These are phyloP conservation scores for Petroica traversi DNA, from an alignment of 2,113 vertebrate species.

Conservation along the genomic window DNA sequence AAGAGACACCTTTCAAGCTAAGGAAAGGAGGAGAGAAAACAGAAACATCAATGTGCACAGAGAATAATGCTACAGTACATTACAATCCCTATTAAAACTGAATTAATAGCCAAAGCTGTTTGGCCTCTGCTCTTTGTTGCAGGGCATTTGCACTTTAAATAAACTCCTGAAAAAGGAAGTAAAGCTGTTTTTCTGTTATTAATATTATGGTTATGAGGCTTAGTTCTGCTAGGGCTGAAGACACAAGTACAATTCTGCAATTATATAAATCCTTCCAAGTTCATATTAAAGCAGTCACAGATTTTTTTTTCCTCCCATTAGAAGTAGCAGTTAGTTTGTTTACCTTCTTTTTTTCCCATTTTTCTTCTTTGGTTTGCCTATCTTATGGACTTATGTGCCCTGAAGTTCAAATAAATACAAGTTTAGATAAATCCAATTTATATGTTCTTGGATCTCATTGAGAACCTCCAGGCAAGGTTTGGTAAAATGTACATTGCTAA, in stretches of 20 bases:
- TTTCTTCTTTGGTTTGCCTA: neutral
- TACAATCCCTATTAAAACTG: constrained; percentile 58
- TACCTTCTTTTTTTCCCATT: rapidly evolving
- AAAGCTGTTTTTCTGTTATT: constrained; percentile 33
- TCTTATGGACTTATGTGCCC: neutral
- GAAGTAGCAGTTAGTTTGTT: neutral
- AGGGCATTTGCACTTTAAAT: constrained; percentile 31
- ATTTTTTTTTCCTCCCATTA: neutral
- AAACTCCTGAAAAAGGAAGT: neutral
- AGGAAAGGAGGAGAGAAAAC: constrained; percentile 38
- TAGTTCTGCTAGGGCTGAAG: constrained; percentile 44
- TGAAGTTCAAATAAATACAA: neutral
- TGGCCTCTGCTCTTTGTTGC: constrained; percentile 35
- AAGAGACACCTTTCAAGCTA: constrained; percentile 68
- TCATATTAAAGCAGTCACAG: neutral
- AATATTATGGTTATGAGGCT: neutral
- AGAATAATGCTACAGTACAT: constrained; percentile 31
- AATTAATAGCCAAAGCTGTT: constrained; percentile 51
- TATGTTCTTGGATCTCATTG: neutral
- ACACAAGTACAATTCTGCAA: neutral
- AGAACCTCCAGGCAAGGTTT: neutral
- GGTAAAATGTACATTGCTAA: neutral
- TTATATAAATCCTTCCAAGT: neutral
- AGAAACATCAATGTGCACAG: neutral
- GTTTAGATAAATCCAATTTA: neutral